phyloP scores from a whole-genome alignment of 2,888 invertebrate genomes.

The Steinernema scapterisci region DNA sequence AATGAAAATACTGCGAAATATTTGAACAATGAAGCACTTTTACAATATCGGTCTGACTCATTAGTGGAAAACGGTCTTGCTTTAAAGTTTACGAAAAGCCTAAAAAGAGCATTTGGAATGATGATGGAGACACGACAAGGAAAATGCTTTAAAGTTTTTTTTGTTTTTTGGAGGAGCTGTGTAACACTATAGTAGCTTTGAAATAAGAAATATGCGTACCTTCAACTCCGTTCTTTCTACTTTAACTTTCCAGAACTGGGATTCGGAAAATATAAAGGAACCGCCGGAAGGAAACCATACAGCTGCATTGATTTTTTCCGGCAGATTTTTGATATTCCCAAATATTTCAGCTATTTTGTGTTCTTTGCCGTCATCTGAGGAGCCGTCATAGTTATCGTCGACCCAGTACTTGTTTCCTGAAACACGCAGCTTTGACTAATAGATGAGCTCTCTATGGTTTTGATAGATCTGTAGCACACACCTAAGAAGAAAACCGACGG shows the following conservation, averaged over 20 bases:
- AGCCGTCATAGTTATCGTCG: constrained; percentile 24
- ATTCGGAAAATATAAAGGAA: background rate
- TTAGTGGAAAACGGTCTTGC: no score
- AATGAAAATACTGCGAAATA: no score
- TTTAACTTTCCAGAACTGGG: constrained; percentile 16
- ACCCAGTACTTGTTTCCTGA: constrained; percentile 16
- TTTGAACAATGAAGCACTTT: no score
- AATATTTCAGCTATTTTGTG: background rate
- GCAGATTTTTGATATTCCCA: background rate
- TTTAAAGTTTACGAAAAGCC: no score
- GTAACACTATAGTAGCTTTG: no score
- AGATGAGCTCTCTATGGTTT: background rate
- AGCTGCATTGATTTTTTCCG: background rate
- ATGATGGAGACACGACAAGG: no score
- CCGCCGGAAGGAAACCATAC: background rate
- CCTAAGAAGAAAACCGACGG: constrained; percentile 23
- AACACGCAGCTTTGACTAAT: background rate
- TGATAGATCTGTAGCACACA: background rate
- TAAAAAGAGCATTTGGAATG: no score
- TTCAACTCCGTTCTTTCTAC: background rate
- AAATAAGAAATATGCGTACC: no score
- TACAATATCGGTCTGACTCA: no score
- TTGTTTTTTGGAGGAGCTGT: no score
- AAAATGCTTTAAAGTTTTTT: no score
- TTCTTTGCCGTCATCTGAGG: constrained; percentile 11